Percentiles rank a stretch among this genome's conserved stretches.
phyloP scores from a whole-genome alignment of 1,140 invertebrate species.

The Lerema accius region DNA sequence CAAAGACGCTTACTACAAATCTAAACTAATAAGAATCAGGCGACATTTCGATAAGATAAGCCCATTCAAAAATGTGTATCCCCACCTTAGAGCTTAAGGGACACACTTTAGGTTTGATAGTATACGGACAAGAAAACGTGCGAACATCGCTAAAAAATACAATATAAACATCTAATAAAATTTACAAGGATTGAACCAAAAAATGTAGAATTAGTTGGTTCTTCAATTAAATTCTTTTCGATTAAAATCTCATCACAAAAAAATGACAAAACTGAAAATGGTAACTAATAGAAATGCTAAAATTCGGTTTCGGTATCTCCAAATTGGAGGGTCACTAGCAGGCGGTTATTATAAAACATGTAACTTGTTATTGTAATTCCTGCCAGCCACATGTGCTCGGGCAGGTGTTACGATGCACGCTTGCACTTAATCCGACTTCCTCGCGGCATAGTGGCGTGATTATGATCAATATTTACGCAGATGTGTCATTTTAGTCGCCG shows the following conservation, averaged over 20 bases:
- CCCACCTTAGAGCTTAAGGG: not conserved
- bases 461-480: constrained; percentile 76
- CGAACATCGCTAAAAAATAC: not conserved
- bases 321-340: constrained; percentile 5
- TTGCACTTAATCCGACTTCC: constrained; percentile 54
- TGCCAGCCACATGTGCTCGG: constrained; percentile 12
- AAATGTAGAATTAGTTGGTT: too few relatives aligned
- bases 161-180: too few relatives aligned
- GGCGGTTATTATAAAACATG: constrained; percentile 5
- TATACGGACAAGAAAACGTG: not conserved
- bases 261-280: too few relatives aligned
- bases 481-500: constrained; percentile 51
- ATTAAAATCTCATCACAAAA: too few relatives aligned
- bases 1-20: constrained; percentile 9
- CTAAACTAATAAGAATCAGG: constrained; percentile 20
- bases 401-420: constrained; percentile 58
- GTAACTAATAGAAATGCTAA: not conserved
- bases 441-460: constrained; percentile 63
- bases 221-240: too few relatives aligned
- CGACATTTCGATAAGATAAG: constrained; percentile 23
- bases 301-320: not conserved
- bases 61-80: constrained; percentile 21
- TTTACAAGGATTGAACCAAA: too few relatives aligned
- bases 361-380: constrained; percentile 7
- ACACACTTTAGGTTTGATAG: not conserved